Base-by-base conservation (phyloP, 2,888 invertebrate species). In the Megaustenia siamemsis region DNA sequence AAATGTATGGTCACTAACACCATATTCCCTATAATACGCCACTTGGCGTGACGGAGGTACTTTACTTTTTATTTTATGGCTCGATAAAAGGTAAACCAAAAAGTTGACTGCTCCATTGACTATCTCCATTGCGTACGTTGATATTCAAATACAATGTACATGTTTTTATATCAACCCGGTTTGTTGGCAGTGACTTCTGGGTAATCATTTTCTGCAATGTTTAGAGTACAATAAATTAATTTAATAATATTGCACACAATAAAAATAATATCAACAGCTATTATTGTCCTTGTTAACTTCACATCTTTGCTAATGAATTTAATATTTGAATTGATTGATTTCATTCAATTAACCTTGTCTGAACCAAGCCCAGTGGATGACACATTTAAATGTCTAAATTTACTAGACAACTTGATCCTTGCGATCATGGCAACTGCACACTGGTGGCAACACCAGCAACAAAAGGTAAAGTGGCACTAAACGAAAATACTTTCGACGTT, bases 191-290 rank as follows among this genome's bases (percentile, higher is more conserved):
- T 49, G 32, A 49, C 49, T 1, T 73, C 45, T 32, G 49, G 45
- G 1, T 24, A 32, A 18, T 32, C 49, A 15, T n/a, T 32, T 15
- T 32, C 21, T 24, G n/a, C n/a, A 12, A 60, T n/a, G 12, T 18
- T 18, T 8, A 4, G 15, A 8, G 60, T 38, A 6, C 56, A 4
- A 1, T 60, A 38, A 21, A 56, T 60, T 10, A 21, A 40, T 38
- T 77, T 77, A 0, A 60, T 56, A 56, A 77, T n/a, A 24, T 77
- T 77, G n/a, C 76, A 77, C 2, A 60, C 15, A n/a, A 77, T 77
- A 40, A 77, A 77, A 6, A 77, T 35, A n/a, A 56, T 32, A 56
- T 35, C 40, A 32, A 77, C 60, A 40, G 28, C 12, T 5, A 77
- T 56, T 3, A 77, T 40, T 6, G 76, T 77, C n/a, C 38, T 77